These are phyloP conservation scores for Montipora foliosa DNA, from an alignment of 64 coral and sea anemone genomes.

Conservation along the genomic window DNA sequence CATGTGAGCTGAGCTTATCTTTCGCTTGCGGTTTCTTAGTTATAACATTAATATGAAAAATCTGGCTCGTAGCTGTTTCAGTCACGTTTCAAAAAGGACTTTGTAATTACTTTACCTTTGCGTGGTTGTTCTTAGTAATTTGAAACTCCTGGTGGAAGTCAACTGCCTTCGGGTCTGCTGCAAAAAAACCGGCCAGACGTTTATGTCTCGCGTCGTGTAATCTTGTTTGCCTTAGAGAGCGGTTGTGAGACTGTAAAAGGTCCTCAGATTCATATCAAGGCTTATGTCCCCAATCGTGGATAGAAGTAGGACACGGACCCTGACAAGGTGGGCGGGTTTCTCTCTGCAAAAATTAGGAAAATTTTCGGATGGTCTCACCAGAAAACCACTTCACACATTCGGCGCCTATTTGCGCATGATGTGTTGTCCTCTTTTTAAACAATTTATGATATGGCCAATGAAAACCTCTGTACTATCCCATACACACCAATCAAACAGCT, in stretches of 20 bases:
- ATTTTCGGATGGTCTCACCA: neutral
- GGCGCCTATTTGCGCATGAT: conserved; percentile 27
- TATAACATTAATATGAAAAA: neutral
- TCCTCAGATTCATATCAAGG: conserved; percentile 70
- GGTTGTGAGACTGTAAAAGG: conserved; percentile 78
- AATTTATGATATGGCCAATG: conserved; percentile 8
- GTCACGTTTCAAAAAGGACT: neutral
- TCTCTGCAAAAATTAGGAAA: neutral
- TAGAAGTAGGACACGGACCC: no score
- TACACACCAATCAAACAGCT: conserved; percentile 68
- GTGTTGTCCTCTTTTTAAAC: neutral
- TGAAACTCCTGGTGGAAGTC: conserved; percentile 66
- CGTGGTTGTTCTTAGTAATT: conserved; percentile 68
- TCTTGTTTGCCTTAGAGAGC: conserved; percentile 37
- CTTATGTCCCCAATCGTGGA: conserved; percentile 81
- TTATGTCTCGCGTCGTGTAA: conserved; percentile 65
- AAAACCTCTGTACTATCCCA: neutral
- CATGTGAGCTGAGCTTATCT: no score
- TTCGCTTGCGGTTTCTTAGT: no score
- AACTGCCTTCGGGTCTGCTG: conserved; percentile 1
- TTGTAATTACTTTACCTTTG: conserved; percentile 43
- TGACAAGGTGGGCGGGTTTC: no score
- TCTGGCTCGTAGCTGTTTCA: neutral
- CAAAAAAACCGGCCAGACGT: conserved; percentile 37
- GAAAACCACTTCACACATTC: neutral